phyloP scores from a whole-genome alignment of 2,797 vertebrate genomes.

The Podarcis siculus region DNA sequence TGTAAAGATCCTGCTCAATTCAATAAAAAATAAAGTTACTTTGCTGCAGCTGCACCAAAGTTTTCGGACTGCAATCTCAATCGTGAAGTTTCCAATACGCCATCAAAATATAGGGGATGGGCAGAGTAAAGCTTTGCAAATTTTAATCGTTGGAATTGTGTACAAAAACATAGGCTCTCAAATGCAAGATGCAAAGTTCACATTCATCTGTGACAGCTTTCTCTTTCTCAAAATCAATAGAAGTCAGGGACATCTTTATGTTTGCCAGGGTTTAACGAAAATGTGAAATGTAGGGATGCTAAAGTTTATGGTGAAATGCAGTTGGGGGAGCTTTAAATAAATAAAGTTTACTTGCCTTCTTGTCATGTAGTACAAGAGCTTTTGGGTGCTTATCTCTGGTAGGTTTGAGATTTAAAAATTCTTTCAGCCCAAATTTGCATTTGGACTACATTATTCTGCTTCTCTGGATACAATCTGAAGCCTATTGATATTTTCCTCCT shows the following conservation, averaged over 20 bases:
- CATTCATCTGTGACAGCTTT: slow-evolving; percentile 19
- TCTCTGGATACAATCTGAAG: not conserved
- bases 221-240: slow-evolving; percentile 11
- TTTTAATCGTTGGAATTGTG: slow-evolving; percentile 15
- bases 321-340: slow-evolving; percentile 12
- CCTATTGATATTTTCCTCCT: not conserved
- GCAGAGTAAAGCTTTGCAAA: not conserved
- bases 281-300: not conserved
- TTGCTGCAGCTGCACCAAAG: not conserved
- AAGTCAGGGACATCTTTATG: slow-evolving; percentile 35
- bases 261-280: not conserved
- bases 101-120: not conserved
- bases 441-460: not conserved
- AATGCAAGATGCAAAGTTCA: slow-evolving; percentile 25
- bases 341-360: slow-evolving; percentile 7
- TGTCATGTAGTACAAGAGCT: not conserved
- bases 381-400: not conserved
- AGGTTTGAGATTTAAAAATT: not conserved
- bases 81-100: not conserved
- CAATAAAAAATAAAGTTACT: slow-evolving; percentile 5
- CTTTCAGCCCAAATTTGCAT: not conserved
- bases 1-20: not conserved
- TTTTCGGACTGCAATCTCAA: not conserved
- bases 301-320: slow-evolving; percentile 12
- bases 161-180: slow-evolving; percentile 16